These are phyloP conservation scores for Taxidea taxus DNA, from an alignment of 2,113 vertebrate genomes.

Conservation along the genomic window DNA sequence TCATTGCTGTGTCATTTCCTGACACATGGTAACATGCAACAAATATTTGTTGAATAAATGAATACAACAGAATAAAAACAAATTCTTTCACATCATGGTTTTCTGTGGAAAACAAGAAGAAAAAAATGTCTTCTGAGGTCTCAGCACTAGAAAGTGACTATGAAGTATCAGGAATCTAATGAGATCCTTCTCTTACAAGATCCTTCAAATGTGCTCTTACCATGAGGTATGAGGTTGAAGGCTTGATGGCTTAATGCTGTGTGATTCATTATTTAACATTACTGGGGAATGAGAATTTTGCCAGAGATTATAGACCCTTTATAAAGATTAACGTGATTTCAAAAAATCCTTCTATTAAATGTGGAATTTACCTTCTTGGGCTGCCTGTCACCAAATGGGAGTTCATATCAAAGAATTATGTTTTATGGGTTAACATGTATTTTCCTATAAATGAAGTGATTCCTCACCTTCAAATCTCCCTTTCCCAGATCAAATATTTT, in stretches of 20 bases:
- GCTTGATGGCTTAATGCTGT: neutral
- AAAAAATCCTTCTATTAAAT: neutral
- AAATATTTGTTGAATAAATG: conserved; percentile 46
- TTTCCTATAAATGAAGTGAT: conserved; percentile 34
- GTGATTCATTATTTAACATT: neutral
- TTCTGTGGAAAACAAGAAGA: conserved; percentile 52
- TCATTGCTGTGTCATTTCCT: neutral
- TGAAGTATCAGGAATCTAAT: conserved; percentile 20
- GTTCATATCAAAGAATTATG: neutral
- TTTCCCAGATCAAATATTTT: neutral
- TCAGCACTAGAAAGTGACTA: neutral
- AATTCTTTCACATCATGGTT: neutral
- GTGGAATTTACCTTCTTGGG: neutral
- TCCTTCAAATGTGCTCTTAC: neutral
- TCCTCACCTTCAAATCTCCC: neutral
- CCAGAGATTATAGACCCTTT: neutral
- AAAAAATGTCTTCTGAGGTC: neutral
- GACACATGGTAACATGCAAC: neutral
- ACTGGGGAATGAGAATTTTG: neutral
- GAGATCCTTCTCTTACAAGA: neutral
- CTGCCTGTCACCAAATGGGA: neutral
- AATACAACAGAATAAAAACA: neutral
- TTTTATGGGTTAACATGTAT: neutral
- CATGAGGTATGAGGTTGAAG: neutral
- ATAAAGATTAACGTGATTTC: neutral